Conservation (phyloP, 2,113 vertebrate genomes). For the Pluvialis apricaria region DNA sequence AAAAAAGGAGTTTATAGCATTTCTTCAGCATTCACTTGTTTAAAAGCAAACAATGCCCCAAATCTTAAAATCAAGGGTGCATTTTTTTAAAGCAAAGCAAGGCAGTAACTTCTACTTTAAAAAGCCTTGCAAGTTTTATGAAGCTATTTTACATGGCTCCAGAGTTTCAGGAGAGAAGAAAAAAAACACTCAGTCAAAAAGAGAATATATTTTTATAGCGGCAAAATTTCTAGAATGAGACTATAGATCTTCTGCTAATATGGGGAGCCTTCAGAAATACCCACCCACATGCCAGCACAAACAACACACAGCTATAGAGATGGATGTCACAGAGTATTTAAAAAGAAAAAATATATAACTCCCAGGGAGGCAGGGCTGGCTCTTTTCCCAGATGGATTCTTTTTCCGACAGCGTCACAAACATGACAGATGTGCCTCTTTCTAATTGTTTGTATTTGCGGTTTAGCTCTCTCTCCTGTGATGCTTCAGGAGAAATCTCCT, state of each 20-base stretch:
- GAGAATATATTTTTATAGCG: background rate
- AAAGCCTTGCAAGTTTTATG: slow-evolving; percentile 30
- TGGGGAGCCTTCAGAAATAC: slow-evolving; percentile 5
- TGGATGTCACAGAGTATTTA: slow-evolving; percentile 1
- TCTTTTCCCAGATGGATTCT: slow-evolving; percentile 12
- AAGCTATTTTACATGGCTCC: background rate
- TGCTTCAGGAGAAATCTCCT: background rate
- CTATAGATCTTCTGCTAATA: slow-evolving; percentile 33
- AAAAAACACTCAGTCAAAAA: background rate
- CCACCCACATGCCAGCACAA: background rate
- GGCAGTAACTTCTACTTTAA: slow-evolving; percentile 31
- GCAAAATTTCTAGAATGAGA: background rate
- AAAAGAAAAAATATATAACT: background rate
- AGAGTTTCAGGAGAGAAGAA: background rate
- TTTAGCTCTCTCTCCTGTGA: background rate
- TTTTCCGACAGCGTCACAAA: background rate
- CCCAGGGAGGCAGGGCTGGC: background rate
- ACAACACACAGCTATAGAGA: background rate
- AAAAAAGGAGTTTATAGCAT: background rate
- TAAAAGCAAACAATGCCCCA: background rate
- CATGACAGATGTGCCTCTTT: slow-evolving; percentile 23
- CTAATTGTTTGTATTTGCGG: background rate
- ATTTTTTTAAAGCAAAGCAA: slow-evolving; percentile 5
- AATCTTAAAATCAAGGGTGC: background rate
- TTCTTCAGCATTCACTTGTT: background rate